phyloP scores from a whole-genome alignment of 2,113 vertebrate genomes.

The Lota lota region DNA sequence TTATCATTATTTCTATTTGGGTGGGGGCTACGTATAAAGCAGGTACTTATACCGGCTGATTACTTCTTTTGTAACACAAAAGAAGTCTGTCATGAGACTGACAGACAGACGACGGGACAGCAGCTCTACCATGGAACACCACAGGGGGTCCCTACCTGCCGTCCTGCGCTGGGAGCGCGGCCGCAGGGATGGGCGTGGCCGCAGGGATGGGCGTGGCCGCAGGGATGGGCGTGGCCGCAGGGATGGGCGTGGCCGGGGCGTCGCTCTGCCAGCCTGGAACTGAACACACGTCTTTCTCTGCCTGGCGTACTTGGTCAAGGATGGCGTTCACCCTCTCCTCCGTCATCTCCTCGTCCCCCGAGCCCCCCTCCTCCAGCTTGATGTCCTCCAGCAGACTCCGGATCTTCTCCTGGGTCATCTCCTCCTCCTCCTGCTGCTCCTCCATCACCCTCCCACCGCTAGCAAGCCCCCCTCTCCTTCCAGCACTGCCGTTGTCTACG shows the following conservation, averaged over 20 bases:
- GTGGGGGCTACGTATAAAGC: too few species aligned
- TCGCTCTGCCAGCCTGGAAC: conserved; percentile 94
- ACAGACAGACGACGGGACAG: too few species aligned
- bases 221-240: conserved; percentile 16
- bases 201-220: too few species aligned
- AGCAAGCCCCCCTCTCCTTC: conserved; percentile 32
- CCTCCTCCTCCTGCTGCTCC: conserved; percentile 76
- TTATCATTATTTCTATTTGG: too few species aligned
- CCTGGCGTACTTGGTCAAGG: conserved; percentile 83
- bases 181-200: too few species aligned
- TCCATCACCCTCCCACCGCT: background rate
- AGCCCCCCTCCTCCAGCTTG: conserved; percentile 83
- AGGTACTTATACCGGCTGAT: too few species aligned
- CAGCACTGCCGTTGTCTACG: conserved; percentile 41
- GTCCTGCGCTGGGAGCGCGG: too few species aligned
- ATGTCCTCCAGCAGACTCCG: conserved; percentile 86
- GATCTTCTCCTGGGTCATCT: conserved; percentile 84
- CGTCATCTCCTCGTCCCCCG: conserved; percentile 90
- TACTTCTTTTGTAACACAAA: too few species aligned
- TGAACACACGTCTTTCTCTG: conserved; percentile 92
- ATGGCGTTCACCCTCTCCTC: conserved; percentile 85
- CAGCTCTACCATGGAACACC: too few species aligned
- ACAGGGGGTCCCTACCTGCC: too few species aligned
- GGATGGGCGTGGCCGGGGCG: conserved; percentile 68
- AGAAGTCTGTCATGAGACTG: too few species aligned